Evolutionary conservation across 2,113 vertebrate species (phyloP), one percentile per base, ranked within the genome.

Genomic region (Hippocampus comes): DNA sequence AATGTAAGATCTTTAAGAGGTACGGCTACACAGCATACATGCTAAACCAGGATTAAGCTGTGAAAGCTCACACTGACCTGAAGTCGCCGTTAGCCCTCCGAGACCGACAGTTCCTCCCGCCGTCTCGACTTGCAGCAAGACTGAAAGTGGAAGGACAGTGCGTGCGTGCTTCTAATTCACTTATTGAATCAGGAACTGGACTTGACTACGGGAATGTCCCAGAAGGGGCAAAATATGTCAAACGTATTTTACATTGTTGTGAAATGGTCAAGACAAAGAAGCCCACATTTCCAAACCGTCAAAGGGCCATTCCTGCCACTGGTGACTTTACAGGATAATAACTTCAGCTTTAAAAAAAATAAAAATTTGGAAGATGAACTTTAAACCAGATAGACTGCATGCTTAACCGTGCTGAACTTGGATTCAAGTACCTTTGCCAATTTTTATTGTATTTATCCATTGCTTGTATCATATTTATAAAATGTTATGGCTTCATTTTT

Each of bases 141-240:
- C 25, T 81, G 83, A 78, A 83, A 79, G 74, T 64, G 70, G 78
- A 89, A 88, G 72, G 67, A 53, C 71, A 63, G 67, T 72, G 67
- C 72, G n/a, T n/a, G n/a, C n/a, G 60, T 67, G 76, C 51, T 12
- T 11, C 74, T 86, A 80, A 89, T 82, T 84, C 60, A 86, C 68
- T 78, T 73, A 73, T 9, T 20, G 3, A 79, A 77, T 75, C 71
- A 88, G 82, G 78, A 90, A 89, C 4, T 76, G 38, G 30, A 61
- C 3, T 23, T 23, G 4, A 12, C 6, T 3, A 0, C 1, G 17
- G 69, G 70, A 59, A 9, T 68, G 0, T 27, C 63, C 59, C 60
- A 67, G 34, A 57, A 48, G n/a, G 46, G 49, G 57, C 17, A 73
- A 71, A 66, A 59, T 10, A 53, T 8, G 30, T 21, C 0, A 70